Conservation (phyloP, 2,113 vertebrate species). For the Phaethornis superciliosus region DNA sequence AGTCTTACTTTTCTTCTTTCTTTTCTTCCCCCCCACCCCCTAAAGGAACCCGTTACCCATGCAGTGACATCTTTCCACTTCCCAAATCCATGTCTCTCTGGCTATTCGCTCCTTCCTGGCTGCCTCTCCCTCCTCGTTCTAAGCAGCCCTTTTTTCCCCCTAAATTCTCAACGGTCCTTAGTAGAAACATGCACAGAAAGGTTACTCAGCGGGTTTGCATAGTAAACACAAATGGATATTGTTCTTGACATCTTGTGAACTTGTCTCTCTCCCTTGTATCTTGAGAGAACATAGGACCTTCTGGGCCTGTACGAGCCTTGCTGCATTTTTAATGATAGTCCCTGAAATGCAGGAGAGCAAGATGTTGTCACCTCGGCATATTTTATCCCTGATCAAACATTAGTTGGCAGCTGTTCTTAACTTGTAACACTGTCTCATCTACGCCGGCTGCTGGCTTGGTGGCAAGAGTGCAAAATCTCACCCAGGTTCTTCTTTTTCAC, state of each 20-base stretch:
- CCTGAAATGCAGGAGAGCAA: slow-evolving; percentile 88
- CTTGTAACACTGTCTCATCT: slow-evolving; percentile 87
- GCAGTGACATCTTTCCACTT: neutral
- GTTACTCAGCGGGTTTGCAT: slow-evolving; percentile 76
- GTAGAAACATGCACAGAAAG: slow-evolving; percentile 74
- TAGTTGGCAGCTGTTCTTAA: slow-evolving; percentile 87
- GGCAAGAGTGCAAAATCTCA: slow-evolving; percentile 76
- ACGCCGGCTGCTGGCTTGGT: slow-evolving; percentile 74
- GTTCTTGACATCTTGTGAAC: slow-evolving; percentile 89
- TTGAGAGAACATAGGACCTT: slow-evolving; percentile 82
- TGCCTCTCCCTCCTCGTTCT: neutral
- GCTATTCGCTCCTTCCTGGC: neutral
- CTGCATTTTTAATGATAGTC: slow-evolving; percentile 91
- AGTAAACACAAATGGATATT: slow-evolving; percentile 85
- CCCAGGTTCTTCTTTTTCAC: slow-evolving; percentile 67
- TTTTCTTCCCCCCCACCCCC: neutral
- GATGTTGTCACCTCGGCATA: slow-evolving; percentile 92
- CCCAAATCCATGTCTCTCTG: neutral
- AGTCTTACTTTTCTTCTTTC: neutral
- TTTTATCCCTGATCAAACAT: slow-evolving; percentile 96
- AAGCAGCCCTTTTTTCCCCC: slow-evolving; percentile 13
- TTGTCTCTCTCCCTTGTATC: slow-evolving; percentile 83
- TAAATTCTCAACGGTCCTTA: slow-evolving; percentile 71
- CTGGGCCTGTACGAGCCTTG: slow-evolving; percentile 80
- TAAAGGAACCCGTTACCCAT: neutral